These are phyloP conservation scores for Musca vetustissima DNA, from an alignment of 1,140 invertebrate species.

Conservation along the genomic window DNA sequence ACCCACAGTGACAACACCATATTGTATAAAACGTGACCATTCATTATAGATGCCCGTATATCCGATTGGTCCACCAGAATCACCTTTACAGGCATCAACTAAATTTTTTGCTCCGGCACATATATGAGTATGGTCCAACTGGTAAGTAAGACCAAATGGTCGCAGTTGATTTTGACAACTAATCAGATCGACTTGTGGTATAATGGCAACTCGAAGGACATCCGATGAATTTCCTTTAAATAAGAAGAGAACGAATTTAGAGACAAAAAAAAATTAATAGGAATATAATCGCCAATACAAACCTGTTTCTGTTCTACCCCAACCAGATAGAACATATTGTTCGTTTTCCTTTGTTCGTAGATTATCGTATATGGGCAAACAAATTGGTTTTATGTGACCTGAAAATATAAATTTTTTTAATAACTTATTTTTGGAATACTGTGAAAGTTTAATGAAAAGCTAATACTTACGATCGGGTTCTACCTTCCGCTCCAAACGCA, in stretches of 20 bases:
- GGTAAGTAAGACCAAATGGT: not conserved
- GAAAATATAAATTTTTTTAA: not conserved
- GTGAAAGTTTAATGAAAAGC: too few species aligned
- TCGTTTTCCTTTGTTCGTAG: constrained; percentile 27
- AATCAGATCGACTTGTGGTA: not conserved
- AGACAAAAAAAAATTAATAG: not conserved
- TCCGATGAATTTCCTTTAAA: not conserved
- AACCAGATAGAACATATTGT: constrained; percentile 44
- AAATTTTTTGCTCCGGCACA: constrained; percentile 64
- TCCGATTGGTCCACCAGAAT: constrained; percentile 73
- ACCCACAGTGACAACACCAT: constrained; percentile 43
- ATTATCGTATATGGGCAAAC: constrained; percentile 38
- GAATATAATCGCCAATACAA: not conserved
- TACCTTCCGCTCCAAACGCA: constrained; percentile 49
- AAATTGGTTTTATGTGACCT: constrained; percentile 47
- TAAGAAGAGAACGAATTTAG: not conserved
- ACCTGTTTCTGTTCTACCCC: constrained; percentile 40
- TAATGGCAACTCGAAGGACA: constrained; percentile 3
- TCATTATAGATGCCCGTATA: constrained; percentile 34
- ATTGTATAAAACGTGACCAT: constrained; percentile 40
- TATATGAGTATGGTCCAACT: constrained; percentile 59
- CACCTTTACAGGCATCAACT: constrained; percentile 71
- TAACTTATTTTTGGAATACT: too few species aligned
- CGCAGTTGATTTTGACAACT: not conserved
- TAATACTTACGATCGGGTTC: constrained; percentile 22